Conservation (phyloP, 2,888 invertebrate genomes). For the Noctua comes region DNA sequence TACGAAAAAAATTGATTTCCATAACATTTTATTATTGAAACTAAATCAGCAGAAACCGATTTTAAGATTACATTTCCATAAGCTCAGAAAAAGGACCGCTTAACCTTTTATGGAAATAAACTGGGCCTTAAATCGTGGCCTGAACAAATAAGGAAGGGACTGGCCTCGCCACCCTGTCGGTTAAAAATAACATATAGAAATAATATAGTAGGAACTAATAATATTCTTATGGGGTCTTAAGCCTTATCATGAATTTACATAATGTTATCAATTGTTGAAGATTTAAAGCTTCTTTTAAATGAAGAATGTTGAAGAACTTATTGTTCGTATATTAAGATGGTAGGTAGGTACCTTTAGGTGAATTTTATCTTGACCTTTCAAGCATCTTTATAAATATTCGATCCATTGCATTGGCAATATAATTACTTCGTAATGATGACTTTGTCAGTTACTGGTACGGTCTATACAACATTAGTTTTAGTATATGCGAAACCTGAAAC, state of each 20-base stretch:
- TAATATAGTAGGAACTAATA: constrained; percentile 52
- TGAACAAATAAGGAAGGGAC: constrained; percentile 74
- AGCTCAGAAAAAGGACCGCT: constrained; percentile 64
- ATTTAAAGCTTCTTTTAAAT: constrained; percentile 22
- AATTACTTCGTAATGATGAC: too few relatives aligned
- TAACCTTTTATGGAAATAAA: constrained; percentile 76
- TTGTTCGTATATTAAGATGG: background rate
- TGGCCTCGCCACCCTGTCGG: constrained; percentile 47
- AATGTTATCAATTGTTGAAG: constrained; percentile 28
- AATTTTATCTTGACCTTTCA: too few relatives aligned
- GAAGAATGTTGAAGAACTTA: background rate
- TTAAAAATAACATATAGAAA: constrained; percentile 46
- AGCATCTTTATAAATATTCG: too few relatives aligned
- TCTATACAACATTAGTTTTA: too few relatives aligned
- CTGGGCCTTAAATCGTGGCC: constrained; percentile 70
- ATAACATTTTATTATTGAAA: constrained; percentile 65
- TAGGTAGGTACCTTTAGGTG: too few relatives aligned
- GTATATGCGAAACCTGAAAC: too few relatives aligned
- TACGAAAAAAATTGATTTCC: constrained; percentile 44
- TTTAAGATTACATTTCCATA: constrained; percentile 68
- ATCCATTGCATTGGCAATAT: too few relatives aligned
- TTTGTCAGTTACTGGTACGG: too few relatives aligned
- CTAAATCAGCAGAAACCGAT: constrained; percentile 64
- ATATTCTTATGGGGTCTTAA: constrained; percentile 37
- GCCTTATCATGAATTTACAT: constrained; percentile 38